Base-by-base conservation (phyloP, 2,113 vertebrate species). In the Circaetus gallicus region DNA sequence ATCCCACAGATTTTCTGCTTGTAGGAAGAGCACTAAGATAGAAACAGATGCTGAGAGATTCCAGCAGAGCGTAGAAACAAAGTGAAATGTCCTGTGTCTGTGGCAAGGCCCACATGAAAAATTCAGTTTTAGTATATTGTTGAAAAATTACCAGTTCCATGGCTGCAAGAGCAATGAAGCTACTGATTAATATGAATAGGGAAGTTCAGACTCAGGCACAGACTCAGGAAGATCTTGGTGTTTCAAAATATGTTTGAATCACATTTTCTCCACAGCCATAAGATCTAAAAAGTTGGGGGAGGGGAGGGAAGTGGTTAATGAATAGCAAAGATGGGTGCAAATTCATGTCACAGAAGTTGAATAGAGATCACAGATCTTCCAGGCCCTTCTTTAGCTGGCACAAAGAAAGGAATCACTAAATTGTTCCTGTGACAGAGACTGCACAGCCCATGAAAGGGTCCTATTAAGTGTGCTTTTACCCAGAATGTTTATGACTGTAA, bases 381-480 rank as follows among this genome's bases (percentile, higher is more conserved):
- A 86, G 86, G 20, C 58, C 78, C n/a, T 82, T 91, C 81, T 91
- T 66, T 89, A 77, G 45, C 70, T 95, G 89, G 78, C 58, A 82
- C 82, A 86, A 58, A 80, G 36, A 81, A 83, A 95, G 82, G 83
- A 91, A 76, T 76, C 52, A 49, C 88, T 76, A 67, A 90, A 84
- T 76, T 93, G 79, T 84, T 95, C 80, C 61, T 93, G 90, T 2
- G 42, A 65, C 58, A 84, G 78, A 86, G 80, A 55, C 65, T 61
- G 74, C 71, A 61, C 28, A 86, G 62, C 55, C 90, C 5, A 0
- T 94, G 86, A 89, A 97, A 95, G 82, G 45, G 67, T 58, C 94
- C 89, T 69, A 26, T 86, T 94, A 93, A 96, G 21, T 84, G 55
- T 90, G 83, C 86, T 97, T 84, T 93, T 91, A 94, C 45, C 89